Base-by-base conservation (phyloP, 2,797 vertebrate genomes). In the Urophycis tenuis region DNA sequence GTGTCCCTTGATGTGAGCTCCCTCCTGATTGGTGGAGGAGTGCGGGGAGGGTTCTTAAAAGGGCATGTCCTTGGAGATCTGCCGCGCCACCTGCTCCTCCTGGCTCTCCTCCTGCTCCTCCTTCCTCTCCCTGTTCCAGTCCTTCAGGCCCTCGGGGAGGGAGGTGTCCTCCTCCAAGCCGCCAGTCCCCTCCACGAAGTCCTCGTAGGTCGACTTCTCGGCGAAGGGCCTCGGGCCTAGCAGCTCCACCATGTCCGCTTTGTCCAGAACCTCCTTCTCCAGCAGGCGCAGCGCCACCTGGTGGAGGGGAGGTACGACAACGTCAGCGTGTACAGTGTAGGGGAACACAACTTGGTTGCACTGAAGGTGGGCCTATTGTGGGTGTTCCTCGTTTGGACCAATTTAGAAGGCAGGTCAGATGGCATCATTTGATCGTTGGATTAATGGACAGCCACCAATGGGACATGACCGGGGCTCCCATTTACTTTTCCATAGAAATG, bases 141-240 rank as follows among this genome's bases (percentile, higher is more conserved):
- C 95, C 90, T 96, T 98, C 80, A 99, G 93, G 77, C 97, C 97
- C 82, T 96, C 95, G 0, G 97, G 97, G 75, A 99, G 94, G 0
- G 95, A 91, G 0, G 97, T 99, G 90, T 99, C 96, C 86, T 99
- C 97, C 0, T 98, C 97, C 83, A 95, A 84, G 8, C 96, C 93
- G 3, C 97, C 97, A 0, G 97, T 99, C 71, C 97, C 96, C 89
- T 98, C 97, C 71, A 99, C 96, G 86, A 99, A 96, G 25, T 98
- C 97, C 87, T 99, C 97, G 0, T 99, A 99, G 0, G 97, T 96
- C 2, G 96, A 98, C 88, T 97, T 98, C 81, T 99, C 97, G 0
- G 93, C 92, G 76, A 98, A 98, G 0, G 97, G 97, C 77, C 97
- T 93, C 5, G 89, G 90, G 3, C 97, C 97, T 79, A 99, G 90